These are phyloP conservation scores for Ectemnius lituratus DNA, from an alignment of 2,888 invertebrate genomes.

Conservation along the genomic window DNA sequence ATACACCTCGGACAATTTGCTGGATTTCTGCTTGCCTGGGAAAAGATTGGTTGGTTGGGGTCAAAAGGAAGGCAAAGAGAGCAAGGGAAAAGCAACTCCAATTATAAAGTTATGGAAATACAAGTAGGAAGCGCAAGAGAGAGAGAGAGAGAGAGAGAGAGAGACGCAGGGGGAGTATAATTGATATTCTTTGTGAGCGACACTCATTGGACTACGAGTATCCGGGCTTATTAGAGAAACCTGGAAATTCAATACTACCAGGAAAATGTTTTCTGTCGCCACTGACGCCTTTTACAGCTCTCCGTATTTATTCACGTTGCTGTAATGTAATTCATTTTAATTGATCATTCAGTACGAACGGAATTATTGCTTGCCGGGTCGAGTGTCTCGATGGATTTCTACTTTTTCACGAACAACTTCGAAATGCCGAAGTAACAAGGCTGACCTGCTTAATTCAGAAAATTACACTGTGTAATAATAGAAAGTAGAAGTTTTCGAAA, in stretches of 20 bases:
- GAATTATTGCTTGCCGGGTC: not conserved
- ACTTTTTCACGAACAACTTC: too few relatives aligned
- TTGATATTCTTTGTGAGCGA: conserved; percentile 4
- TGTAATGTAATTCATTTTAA: not conserved
- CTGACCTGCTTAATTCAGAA: too few relatives aligned
- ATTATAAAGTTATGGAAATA: conserved; percentile 2
- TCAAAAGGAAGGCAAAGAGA: not conserved
- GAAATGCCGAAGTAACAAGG: too few relatives aligned
- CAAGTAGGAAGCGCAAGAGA: not conserved
- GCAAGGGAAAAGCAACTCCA: not conserved
- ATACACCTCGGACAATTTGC: too few relatives aligned
- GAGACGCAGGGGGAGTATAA: not conserved
- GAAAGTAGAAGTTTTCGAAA: too few relatives aligned
- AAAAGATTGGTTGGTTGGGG: too few relatives aligned
- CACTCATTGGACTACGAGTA: not conserved
- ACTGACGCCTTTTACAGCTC: not conserved
- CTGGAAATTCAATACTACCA: not conserved
- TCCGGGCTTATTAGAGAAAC: not conserved
- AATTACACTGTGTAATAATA: too few relatives aligned
- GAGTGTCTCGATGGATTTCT: too few relatives aligned
- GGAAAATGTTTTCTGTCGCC: not conserved
- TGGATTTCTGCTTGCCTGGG: too few relatives aligned
- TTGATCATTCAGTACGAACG: not conserved
- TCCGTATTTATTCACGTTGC: not conserved
- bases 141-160: too few relatives aligned